Conservation (phyloP, 2,888 invertebrate genomes). For the Tenthredo amoena region DNA sequence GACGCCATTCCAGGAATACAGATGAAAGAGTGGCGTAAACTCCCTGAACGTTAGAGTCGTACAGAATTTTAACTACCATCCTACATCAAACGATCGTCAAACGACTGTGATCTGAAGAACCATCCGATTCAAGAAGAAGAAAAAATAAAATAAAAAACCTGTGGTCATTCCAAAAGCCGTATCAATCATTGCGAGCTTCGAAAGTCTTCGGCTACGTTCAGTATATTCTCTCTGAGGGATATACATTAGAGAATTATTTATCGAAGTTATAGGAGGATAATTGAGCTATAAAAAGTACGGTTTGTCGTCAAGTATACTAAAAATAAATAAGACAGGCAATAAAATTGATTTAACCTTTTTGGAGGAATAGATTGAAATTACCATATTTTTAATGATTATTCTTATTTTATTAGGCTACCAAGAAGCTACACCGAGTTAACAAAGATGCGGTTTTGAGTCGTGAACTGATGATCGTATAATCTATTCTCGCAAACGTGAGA, state of each 20-base stretch:
- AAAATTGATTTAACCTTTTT: slow-evolving; percentile 5
- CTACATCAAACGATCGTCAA: neutral
- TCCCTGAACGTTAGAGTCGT: neutral
- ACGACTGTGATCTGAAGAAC: neutral
- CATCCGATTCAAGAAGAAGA: neutral
- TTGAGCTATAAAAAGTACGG: slow-evolving; percentile 15
- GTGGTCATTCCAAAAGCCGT: neutral
- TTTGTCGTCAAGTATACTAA: neutral
- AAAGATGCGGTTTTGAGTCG: slow-evolving; percentile 30
- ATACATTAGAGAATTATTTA: slow-evolving; percentile 13
- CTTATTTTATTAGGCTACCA: neutral
- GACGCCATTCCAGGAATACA: slow-evolving; percentile 37
- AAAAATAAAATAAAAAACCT: neutral
- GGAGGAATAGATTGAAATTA: neutral
- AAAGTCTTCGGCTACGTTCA: neutral
- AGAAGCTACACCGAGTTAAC: neutral
- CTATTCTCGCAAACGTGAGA: slow-evolving; percentile 66
- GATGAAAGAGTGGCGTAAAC: slow-evolving; percentile 2
- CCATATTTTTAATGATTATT: neutral
- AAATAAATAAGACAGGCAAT: neutral
- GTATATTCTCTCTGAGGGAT: neutral
- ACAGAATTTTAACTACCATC: slow-evolving; percentile 19
- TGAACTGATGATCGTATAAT: slow-evolving; percentile 73
- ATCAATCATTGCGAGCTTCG: slow-evolving; percentile 10
- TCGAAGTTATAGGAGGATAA: neutral